Base-by-base conservation (phyloP, 2,888 invertebrate species). In the Malacosoma neustria region DNA sequence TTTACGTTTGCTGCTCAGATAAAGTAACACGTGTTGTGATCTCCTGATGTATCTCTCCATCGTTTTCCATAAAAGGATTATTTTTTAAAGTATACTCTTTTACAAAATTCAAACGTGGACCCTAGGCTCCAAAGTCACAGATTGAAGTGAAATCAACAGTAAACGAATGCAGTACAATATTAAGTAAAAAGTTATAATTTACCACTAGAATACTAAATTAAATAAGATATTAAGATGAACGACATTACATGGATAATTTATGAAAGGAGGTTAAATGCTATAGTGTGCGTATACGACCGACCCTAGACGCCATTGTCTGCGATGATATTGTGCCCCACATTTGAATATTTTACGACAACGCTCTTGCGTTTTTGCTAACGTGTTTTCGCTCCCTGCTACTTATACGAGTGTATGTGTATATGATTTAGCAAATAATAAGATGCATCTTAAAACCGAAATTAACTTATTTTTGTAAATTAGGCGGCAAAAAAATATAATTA, bases 301-400 rank as follows among this genome's bases (percentile, higher is more conserved):
- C 47, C 48, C 47, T 36, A 36, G 13, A 30, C 33, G 38, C 45
- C 46, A 55, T 58, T 57, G 60, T 58, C 46, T 51, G 44, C 35
- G 34, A 42, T 58, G 67, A 63, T 69, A 66, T 58, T 61, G 51
- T 54, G 53, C 56, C 45, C 51, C 43, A 54, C 54, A 62, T 72
- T 68, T 70, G 67, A 73, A 73, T 72, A 71, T 65, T 70, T 70
- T 64, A 63, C 54, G 47, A 55, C 49, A 47, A 51, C 22, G 46
- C 60, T 56, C 51, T 42, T 48, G 53, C 49, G 46, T 57, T 57
- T 54, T 51, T 48, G 51, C 47, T 54, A 54, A 63, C 56, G 51
- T 54, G 50, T 60, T 60, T 65, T 57, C 51, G 43, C 44, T 43
- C 22, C 5, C 22, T 7, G 22, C 22, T 22, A n/a, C n/a, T n/a